These are phyloP conservation scores for Drosophila erecta DNA, from an alignment of 1,140 invertebrate species.

Conservation along the genomic window DNA sequence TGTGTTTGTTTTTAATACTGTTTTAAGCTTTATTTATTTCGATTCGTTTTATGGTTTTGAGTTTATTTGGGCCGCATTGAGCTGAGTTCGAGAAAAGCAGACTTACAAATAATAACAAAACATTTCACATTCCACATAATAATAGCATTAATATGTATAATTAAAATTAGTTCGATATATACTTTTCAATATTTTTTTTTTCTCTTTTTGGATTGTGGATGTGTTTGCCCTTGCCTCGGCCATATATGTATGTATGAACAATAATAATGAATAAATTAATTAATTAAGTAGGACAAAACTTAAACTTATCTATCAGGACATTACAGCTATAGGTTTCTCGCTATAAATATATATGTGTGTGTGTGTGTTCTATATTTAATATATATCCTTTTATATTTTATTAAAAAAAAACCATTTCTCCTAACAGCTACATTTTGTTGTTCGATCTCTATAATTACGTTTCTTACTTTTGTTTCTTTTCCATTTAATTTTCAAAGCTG, in stretches of 20 bases:
- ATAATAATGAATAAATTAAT: slow-evolving; percentile 56
- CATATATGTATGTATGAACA: slow-evolving; percentile 20
- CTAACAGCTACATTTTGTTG: slow-evolving; percentile 45
- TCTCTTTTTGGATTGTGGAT: slow-evolving; percentile 32
- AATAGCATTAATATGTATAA: slow-evolving; percentile 35
- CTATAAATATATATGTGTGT: slow-evolving; percentile 33
- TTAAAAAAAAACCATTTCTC: slow-evolving; percentile 40
- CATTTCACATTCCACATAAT: slow-evolving; percentile 68
- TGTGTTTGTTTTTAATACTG: slow-evolving; percentile 58
- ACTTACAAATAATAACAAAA: slow-evolving; percentile 82
- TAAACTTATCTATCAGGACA: slow-evolving; percentile 45
- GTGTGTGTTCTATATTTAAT: slow-evolving; percentile 15
- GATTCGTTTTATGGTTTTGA: slow-evolving; percentile 44
- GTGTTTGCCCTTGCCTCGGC: slow-evolving; percentile 35
- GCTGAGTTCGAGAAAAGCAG: slow-evolving; percentile 48
- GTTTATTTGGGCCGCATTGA: slow-evolving; percentile 54
- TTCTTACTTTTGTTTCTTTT: slow-evolving; percentile 14
- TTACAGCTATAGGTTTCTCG: slow-evolving; percentile 49
- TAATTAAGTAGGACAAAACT: slow-evolving; percentile 54
- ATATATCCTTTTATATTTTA: slow-evolving; percentile 33
- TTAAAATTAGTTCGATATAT: slow-evolving; percentile 45
- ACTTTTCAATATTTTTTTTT: neutral
- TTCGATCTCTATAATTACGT: slow-evolving; percentile 47
- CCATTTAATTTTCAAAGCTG: slow-evolving; percentile 17
- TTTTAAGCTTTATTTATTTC: slow-evolving; percentile 70